Evolutionary conservation across 2,797 vertebrate species (phyloP).

Genomic region (Coendou prehensilis): DNA sequence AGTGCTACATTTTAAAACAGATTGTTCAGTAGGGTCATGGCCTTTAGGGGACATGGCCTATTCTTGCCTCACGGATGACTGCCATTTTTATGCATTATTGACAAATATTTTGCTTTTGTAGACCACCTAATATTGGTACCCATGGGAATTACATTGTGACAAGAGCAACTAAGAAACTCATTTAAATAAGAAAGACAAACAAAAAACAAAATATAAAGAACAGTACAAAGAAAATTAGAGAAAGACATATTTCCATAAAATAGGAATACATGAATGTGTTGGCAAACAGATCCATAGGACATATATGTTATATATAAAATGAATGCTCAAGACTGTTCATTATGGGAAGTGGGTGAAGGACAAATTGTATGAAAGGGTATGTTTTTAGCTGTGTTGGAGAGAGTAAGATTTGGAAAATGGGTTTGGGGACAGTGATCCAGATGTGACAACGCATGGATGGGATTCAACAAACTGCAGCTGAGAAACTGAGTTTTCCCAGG

Average conservation of each 20-base stretch:
- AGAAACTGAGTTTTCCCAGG: neutral
- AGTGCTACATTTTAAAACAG: neutral
- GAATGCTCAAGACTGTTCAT: neutral
- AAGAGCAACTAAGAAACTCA: neutral
- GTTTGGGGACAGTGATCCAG: neutral
- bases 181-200: neutral
- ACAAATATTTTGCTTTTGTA: neutral
- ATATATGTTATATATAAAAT: neutral
- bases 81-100: neutral
- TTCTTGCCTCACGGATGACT: neutral
- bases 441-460: neutral
- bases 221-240: constrained; percentile 44
- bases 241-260: neutral
- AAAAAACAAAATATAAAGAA: constrained; percentile 12
- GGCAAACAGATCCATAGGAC: neutral
- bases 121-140: neutral
- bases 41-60: neutral
- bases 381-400: neutral
- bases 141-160: neutral
- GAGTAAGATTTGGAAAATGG: neutral
- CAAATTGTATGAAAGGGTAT: neutral
- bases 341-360: neutral
- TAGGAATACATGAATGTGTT: neutral
- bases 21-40: neutral
- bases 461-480: neutral